Evolutionary conservation across 1,140 invertebrate species (phyloP).

Genomic region (Apis mellifera): Amel_HAv3.1 CM009942.2:11505001-11505500

Average conservation of each 20-base stretch:
- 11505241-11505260: conserved; percentile 91
- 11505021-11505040: too few relatives aligned
- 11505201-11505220: background rate
- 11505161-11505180: too few relatives aligned
- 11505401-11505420: background rate
- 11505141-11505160: background rate
- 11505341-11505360: conserved; percentile 91
- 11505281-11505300: conserved; percentile 94
- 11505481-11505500: too few relatives aligned
- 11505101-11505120: too few relatives aligned
- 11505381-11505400: conserved; percentile 86
- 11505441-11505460: too few relatives aligned
- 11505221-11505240: background rate
- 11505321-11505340: conserved; percentile 95
- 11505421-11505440: background rate
- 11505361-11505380: conserved; percentile 98
- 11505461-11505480: too few relatives aligned
- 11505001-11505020: too few relatives aligned
- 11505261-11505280: conserved; percentile 95
- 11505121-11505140: background rate
- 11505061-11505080: too few relatives aligned
- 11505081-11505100: too few relatives aligned
- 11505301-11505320: conserved; percentile 94
- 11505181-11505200: background rate
- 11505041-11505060: too few relatives aligned